These are phyloP conservation scores for Ceratoteleas bidentatus DNA, from an alignment of 1,140 invertebrate species.

Conservation along the genomic window DNA sequence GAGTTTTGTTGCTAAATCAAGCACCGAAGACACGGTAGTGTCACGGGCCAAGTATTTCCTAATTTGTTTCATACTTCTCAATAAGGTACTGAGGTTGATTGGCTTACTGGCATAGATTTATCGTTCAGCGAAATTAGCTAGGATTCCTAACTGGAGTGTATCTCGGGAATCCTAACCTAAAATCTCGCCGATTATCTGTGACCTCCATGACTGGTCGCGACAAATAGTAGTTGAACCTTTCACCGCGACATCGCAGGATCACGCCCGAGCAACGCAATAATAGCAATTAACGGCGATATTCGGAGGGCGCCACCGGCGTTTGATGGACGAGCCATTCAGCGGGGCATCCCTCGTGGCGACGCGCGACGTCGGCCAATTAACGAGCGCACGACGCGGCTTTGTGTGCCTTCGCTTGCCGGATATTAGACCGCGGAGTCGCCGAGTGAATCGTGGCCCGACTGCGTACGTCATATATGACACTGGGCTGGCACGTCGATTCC, in stretches of 20 bases:
- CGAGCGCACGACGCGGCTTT: slow-evolving; percentile 37
- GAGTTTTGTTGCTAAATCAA: neutral
- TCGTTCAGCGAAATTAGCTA: no score
- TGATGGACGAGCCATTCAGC: slow-evolving; percentile 44
- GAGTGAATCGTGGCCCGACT: slow-evolving; percentile 36
- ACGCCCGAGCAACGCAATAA: slow-evolving; percentile 13
- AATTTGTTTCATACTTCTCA: no score
- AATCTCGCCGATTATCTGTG: no score
- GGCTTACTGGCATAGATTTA: no score
- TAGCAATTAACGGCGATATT: slow-evolving; percentile 33
- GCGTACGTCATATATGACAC: slow-evolving; percentile 52
- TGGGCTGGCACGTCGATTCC: slow-evolving; percentile 47
- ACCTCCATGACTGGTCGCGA: no score
- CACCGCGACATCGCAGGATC: no score
- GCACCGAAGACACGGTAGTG: no score
- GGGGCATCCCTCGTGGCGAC: slow-evolving; percentile 40
- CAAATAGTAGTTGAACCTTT: neutral
- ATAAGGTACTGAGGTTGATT: no score
- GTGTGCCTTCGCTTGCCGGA: slow-evolving; percentile 44
- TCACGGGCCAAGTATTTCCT: no score
- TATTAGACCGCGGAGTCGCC: slow-evolving; percentile 41
- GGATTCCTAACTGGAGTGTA: no score
- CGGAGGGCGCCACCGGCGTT: slow-evolving; percentile 23
- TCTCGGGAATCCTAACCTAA: no score
- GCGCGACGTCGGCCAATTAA: slow-evolving; percentile 50